These are phyloP conservation scores for Falco biarmicus DNA, from an alignment of 2,797 vertebrate species.

Conservation along the genomic window DNA sequence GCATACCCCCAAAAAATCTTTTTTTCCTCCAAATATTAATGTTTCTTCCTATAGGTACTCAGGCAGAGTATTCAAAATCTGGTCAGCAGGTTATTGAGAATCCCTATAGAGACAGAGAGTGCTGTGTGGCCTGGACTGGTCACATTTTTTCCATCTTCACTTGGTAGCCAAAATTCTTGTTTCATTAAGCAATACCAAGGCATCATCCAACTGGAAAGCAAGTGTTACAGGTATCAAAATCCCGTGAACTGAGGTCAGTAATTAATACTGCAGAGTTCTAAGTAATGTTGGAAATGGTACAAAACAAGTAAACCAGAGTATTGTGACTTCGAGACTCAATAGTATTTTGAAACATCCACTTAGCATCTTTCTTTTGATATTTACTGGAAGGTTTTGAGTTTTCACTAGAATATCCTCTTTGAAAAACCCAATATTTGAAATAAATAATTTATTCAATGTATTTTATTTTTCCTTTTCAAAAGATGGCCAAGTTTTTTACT, in stretches of 20 bases:
- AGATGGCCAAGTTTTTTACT: background rate
- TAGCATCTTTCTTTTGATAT: background rate
- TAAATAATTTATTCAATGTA: background rate
- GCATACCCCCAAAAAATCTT: background rate
- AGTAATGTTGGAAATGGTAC: background rate
- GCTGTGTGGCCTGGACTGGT: background rate
- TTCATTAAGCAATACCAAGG: background rate
- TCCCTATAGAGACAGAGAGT: rapidly evolving
- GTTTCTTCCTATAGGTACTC: background rate
- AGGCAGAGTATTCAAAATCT: background rate
- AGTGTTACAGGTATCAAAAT: background rate
- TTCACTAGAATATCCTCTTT: background rate
- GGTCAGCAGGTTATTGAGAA: background rate
- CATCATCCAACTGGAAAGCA: background rate
- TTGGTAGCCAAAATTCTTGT: background rate
- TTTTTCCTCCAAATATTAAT: background rate
- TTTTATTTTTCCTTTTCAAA: background rate
- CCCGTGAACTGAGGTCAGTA: background rate
- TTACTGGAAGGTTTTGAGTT: background rate
- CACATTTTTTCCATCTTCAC: background rate
- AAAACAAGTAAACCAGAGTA: background rate
- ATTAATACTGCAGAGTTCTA: background rate
- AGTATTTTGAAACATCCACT: background rate
- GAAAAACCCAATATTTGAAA: background rate
- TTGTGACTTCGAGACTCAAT: background rate